These are phyloP conservation scores for Cochlearius cochlearius DNA, from an alignment of 2,113 vertebrate genomes.

Conservation along the genomic window DNA sequence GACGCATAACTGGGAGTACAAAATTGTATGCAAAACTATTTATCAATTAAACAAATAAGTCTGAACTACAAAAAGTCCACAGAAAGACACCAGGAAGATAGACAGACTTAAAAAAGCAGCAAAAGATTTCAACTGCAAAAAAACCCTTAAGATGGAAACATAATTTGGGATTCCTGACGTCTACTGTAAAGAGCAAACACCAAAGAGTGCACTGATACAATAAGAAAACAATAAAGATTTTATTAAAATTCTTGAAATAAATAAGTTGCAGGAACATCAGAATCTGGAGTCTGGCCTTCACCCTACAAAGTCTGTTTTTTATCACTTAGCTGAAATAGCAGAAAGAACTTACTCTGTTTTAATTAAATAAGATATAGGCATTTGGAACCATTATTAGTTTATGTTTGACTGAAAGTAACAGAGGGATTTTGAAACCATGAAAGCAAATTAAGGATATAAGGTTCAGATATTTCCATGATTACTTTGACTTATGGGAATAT, in stretches of 20 bases:
- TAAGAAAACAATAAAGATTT: background rate
- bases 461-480: background rate
- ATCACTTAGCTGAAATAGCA: background rate
- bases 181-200: background rate
- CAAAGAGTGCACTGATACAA: background rate
- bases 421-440: background rate
- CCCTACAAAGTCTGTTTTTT: background rate
- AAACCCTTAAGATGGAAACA: background rate
- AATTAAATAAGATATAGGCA: background rate
- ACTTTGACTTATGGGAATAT: background rate
- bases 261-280: background rate
- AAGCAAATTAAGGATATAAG: background rate
- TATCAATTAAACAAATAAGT: background rate
- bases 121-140: background rate
- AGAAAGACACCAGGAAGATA: background rate
- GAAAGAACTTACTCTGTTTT: background rate
- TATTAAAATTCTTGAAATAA: background rate
- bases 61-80: background rate
- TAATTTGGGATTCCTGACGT: background rate
- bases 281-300: background rate
- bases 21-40: background rate
- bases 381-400: background rate
- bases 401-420: background rate
- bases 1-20: background rate
- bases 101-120: background rate